Conservation (phyloP, 92 coral and sea anemone genomes). For the Blastomussa wellsi region DNA sequence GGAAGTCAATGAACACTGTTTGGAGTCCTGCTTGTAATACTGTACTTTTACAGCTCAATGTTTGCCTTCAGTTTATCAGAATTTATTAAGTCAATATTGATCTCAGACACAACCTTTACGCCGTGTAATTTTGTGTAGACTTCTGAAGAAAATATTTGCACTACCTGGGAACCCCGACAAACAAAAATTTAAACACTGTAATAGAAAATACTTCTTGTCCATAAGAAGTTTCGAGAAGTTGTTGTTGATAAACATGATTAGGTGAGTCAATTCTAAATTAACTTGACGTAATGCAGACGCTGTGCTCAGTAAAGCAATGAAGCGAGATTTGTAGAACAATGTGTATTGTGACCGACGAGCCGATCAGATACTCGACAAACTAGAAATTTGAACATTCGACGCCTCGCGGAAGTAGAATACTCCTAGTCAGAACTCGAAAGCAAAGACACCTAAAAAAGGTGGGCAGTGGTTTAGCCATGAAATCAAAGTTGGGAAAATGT, state of each 20-base stretch:
- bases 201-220: constrained; percentile 15
- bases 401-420: not conserved
- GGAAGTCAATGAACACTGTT: not conserved
- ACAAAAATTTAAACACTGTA: not conserved
- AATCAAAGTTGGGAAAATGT: not conserved
- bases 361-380: not conserved
- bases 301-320: constrained; percentile 8
- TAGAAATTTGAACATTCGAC: not conserved
- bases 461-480: not conserved
- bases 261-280: constrained; percentile 24
- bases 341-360: not conserved
- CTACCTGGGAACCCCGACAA: not conserved
- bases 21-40: not conserved
- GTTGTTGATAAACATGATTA: constrained; percentile 23
- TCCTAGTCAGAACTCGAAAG: not conserved
- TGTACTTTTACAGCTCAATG: constrained; percentile 1
- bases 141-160: not conserved
- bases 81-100: constrained; percentile 28
- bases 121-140: constrained; percentile 11
- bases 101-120: not conserved
- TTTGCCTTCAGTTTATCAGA: constrained; percentile 5
- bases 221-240: not conserved
- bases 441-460: not conserved
- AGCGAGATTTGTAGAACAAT: not conserved
- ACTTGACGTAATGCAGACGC: not conserved